Evolutionary conservation across 2,797 vertebrate genomes (phyloP).

Genomic region (Xenopus petersii): DNA sequence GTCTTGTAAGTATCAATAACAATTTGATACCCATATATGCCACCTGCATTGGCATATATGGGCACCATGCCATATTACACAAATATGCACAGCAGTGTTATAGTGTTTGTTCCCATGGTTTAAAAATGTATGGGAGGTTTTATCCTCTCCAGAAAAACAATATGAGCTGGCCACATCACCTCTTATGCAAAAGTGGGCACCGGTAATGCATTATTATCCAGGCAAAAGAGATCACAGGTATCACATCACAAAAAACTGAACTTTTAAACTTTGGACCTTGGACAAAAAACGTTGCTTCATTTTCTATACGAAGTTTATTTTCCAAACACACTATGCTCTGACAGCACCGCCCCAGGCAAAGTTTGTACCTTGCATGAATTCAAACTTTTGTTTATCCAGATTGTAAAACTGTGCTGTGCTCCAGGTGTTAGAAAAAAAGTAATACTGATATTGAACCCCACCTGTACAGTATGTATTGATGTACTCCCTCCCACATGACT

Average conservation of each 20-base stretch:
- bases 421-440: constrained; percentile 74
- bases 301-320: constrained; percentile 55
- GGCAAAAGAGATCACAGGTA: constrained; percentile 15
- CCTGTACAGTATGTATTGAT: constrained; percentile 67
- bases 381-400: constrained; percentile 73
- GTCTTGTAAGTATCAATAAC: neutral
- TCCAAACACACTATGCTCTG: constrained; percentile 69
- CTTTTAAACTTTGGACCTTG: constrained; percentile 57
- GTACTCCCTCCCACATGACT: constrained; percentile 1
- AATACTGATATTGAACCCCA: constrained; percentile 68
- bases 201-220: constrained; percentile 37
- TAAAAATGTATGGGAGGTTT: constrained; percentile 12
- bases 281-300: constrained; percentile 58
- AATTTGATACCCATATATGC: too few species aligned
- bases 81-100: constrained; percentile 31
- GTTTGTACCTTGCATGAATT: constrained; percentile 78
- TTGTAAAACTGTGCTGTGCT: constrained; percentile 69
- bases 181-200: constrained; percentile 41
- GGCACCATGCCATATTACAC: constrained; percentile 31
- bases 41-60: constrained; percentile 37
- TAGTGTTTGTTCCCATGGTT: constrained; percentile 35
- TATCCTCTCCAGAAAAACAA: constrained; percentile 38
- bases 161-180: constrained; percentile 23
- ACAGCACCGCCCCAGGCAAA: constrained; percentile 72
- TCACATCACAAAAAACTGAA: constrained; percentile 41